phyloP scores from a whole-genome alignment of 2,888 invertebrate species.

The Neria commutata region DNA sequence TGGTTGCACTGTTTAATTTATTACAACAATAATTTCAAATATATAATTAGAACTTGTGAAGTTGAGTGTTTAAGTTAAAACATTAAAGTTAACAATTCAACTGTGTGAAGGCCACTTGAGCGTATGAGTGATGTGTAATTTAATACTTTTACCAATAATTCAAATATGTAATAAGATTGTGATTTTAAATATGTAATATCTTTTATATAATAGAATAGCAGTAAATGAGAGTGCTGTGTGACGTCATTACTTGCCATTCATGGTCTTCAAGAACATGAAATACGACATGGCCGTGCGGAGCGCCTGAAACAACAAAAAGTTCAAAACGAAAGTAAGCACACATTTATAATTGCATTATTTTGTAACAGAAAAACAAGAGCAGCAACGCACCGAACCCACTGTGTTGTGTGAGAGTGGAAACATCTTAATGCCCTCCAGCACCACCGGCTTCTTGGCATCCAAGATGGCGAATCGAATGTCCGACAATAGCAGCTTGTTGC shows the following conservation, averaged over 20 bases:
- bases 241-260: too few relatives aligned
- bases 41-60: too few relatives aligned
- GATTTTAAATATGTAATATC: neutral
- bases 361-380: too few relatives aligned
- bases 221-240: neutral
- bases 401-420: slow-evolving; percentile 15
- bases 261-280: neutral
- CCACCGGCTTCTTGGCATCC: slow-evolving; percentile 18
- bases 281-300: neutral
- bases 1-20: too few relatives aligned
- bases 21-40: too few relatives aligned
- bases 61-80: too few relatives aligned
- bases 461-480: slow-evolving; percentile 27
- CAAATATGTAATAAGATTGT: neutral
- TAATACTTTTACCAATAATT: neutral
- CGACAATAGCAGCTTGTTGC: slow-evolving; percentile 19
- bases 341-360: too few relatives aligned
- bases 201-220: neutral
- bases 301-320: too few relatives aligned
- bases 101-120: too few relatives aligned
- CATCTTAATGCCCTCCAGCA: slow-evolving; percentile 21
- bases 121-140: too few relatives aligned
- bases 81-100: too few relatives aligned
- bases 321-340: too few relatives aligned
- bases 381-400: slow-evolving; percentile 21